Conservation (phyloP, 2,113 vertebrate genomes). For the Corapipo altera region DNA sequence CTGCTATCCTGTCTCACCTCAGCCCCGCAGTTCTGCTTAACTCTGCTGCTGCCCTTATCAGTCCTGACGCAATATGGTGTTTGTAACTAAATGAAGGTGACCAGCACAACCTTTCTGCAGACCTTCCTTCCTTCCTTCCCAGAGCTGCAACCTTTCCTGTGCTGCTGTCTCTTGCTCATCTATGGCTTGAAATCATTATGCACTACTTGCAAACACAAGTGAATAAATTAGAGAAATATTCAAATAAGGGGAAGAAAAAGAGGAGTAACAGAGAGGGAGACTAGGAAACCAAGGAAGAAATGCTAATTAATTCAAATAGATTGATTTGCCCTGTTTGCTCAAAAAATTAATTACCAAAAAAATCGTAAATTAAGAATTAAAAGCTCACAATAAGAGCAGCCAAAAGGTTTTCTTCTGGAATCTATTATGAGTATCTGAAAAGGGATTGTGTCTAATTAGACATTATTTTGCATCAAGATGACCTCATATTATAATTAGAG, state of each 20-base stretch:
- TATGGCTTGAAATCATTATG: not conserved
- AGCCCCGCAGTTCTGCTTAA: not conserved
- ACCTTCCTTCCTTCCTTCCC: not conserved
- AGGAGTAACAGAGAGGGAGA: not conserved
- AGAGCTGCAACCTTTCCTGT: not conserved
- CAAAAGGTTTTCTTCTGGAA: slow-evolving; percentile 56
- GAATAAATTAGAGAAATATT: slow-evolving; percentile 56
- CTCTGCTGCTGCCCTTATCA: not conserved
- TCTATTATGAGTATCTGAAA: slow-evolving; percentile 46
- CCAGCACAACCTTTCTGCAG: not conserved
- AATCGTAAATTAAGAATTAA: slow-evolving; percentile 28
- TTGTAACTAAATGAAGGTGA: not conserved
- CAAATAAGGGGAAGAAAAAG: slow-evolving; percentile 25
- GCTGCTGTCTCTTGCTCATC: not conserved
- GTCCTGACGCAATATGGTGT: not conserved
- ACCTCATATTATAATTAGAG: slow-evolving; percentile 66
- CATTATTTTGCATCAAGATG: slow-evolving; percentile 51
- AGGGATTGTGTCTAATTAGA: slow-evolving; percentile 55
- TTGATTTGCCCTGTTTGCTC: slow-evolving; percentile 42
- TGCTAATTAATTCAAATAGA: slow-evolving; percentile 64
- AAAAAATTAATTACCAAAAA: slow-evolving; percentile 50
- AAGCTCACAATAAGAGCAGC: slow-evolving; percentile 29
- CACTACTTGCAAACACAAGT: slow-evolving; percentile 35
- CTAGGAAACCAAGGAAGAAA: slow-evolving; percentile 38
- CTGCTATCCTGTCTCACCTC: not conserved